Evolutionary conservation across 1,140 invertebrate genomes (phyloP).

Genomic region (Solen grandis): DNA sequence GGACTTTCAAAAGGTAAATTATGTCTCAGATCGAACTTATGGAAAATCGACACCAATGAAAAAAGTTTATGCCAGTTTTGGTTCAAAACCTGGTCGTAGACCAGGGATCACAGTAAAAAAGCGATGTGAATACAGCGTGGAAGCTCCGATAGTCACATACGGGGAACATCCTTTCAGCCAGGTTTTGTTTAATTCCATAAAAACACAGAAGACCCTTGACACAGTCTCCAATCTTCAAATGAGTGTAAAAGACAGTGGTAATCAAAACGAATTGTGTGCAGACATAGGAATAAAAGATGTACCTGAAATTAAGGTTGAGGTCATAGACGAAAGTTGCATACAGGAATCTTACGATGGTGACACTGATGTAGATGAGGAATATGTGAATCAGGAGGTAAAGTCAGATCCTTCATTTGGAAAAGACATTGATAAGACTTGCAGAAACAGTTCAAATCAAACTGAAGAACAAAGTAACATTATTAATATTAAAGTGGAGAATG

Average conservation of each 20-base stretch:
- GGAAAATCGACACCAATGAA: background rate
- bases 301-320: slow-evolving; percentile 21
- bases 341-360: too few species aligned
- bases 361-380: slow-evolving; percentile 41
- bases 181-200: background rate
- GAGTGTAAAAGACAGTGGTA: background rate
- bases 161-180: background rate
- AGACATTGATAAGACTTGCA: background rate
- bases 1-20: background rate
- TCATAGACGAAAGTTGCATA: slow-evolving; percentile 9
- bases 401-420: background rate
- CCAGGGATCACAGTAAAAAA: slow-evolving; percentile 1
- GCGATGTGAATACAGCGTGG: background rate
- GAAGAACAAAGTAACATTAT: background rate
- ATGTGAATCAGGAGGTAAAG: background rate
- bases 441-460: slow-evolving; percentile 14
- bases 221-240: background rate
- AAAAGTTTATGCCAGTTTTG: background rate
- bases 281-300: background rate
- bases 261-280: background rate
- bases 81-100: background rate
- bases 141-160: background rate
- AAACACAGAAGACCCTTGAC: background rate
- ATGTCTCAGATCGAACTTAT: background rate
- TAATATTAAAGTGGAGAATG: background rate